Evolutionary conservation across 2,113 vertebrate species (phyloP).

Genomic region (Cairina moschata): DNA sequence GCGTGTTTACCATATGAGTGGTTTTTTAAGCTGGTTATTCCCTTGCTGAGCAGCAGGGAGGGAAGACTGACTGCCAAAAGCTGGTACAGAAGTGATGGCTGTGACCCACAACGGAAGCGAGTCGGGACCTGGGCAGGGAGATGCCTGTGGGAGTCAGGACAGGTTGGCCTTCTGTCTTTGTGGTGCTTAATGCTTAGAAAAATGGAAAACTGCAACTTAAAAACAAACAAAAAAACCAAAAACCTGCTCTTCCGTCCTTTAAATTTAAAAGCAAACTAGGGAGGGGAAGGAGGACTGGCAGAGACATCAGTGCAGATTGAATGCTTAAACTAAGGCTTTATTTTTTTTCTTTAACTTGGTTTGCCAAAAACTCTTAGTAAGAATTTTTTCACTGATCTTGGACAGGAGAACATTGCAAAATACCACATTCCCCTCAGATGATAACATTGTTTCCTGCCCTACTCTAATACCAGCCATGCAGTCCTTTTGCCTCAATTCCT

Average conservation of each 20-base stretch:
- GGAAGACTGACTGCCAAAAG: background rate
- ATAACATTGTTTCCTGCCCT: constrained; percentile 40
- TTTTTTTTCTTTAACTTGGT: background rate
- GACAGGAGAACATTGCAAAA: constrained; percentile 56
- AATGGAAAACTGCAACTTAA: background rate
- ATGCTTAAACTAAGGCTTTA: background rate
- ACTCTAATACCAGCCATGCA: background rate
- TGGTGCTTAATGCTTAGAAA: background rate
- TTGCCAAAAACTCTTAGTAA: constrained; percentile 34
- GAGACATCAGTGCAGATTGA: background rate
- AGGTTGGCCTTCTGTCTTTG: background rate
- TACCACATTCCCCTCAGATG: constrained; percentile 37
- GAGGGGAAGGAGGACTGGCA: background rate
- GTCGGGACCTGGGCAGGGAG: background rate
- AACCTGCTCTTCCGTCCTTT: background rate
- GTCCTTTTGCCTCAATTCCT: constrained; percentile 53
- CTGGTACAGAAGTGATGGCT: background rate
- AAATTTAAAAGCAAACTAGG: background rate
- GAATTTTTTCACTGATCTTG: constrained; percentile 30
- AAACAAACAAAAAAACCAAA: background rate
- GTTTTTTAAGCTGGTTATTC: background rate
- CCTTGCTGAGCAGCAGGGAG: background rate
- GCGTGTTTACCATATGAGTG: background rate
- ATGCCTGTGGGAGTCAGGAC: background rate
- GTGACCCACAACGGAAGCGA: background rate